Evolutionary conservation across 2,113 vertebrate genomes (phyloP), one percentile per base, ranked within the genome.

Genomic region (Sakesphorus luctuosus): DNA sequence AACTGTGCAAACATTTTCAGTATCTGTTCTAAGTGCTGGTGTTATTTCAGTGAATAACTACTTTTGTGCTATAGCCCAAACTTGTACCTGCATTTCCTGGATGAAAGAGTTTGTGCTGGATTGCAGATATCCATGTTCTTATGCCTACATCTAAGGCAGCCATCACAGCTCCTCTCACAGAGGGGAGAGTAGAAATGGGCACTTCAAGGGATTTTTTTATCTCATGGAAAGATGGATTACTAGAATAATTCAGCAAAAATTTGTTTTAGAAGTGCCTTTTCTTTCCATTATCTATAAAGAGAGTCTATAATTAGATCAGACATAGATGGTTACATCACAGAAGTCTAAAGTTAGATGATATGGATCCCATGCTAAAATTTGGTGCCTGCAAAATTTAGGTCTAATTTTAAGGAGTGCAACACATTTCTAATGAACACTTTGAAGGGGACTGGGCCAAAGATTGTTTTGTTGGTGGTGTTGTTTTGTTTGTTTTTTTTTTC

Each of bases 271-370:
- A 72, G 13, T 31, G 49, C 7, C 25, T 78, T 84, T 93, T 75
- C 65, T 87, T 84, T 85, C 63, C 36, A 18, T 83, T 90, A 82
- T 76, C 90, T 78, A 11, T 40, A 73, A 76, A 92, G 18, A 13
- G 44, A 73, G n/a, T 9, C 40, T 91, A 62, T 85, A 91, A 83
- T 80, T 94, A 96, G 66, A 88, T 76, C 85, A 93, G 78, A 85
- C 74, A 44, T 44, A 79, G 62, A 40, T 61, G 33, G 49, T 85
- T 93, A 53, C 53, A 82, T 85, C 82, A 76, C 40, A 77, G 40
- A 49, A 73, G 13, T 85, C 46, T 91, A 46, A 82, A 85, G n/a
- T 85, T 85, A 88, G 63, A 19, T 80, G 75, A 73, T 66, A 40
- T 4, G 18, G 66, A 73, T 85, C 36, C 82, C 74, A 79, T 2